Evolutionary conservation across 1,140 invertebrate genomes (phyloP).

Genomic region (Macrobrachium rosenbergii): DNA sequence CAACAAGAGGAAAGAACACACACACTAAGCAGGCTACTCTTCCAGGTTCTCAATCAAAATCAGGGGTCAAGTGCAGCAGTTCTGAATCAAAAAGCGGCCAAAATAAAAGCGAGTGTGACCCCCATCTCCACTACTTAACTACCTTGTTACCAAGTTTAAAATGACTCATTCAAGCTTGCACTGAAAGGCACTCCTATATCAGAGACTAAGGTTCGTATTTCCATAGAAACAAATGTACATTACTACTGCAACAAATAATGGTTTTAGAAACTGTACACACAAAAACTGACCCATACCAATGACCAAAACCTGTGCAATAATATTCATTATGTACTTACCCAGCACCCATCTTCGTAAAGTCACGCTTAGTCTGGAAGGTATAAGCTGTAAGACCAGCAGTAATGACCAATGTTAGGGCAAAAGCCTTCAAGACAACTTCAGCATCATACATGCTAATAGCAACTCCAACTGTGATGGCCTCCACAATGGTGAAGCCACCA

Average conservation of each 20-base stretch:
- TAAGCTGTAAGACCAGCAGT: conserved; percentile 80
- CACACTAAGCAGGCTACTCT: too few relatives aligned
- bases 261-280: too few relatives aligned
- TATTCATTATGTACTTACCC: conserved; percentile 68
- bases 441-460: conserved; percentile 82
- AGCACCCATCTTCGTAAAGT: conserved; percentile 83
- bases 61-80: too few relatives aligned
- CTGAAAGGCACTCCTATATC: background rate
- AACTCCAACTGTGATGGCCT: conserved; percentile 81
- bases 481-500: conserved; percentile 75
- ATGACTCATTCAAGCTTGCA: too few relatives aligned
- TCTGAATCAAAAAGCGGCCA: too few relatives aligned
- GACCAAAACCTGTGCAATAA: too few relatives aligned
- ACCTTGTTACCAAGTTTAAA: too few relatives aligned
- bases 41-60: too few relatives aligned
- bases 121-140: too few relatives aligned
- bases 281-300: too few relatives aligned
- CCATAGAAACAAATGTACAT: background rate
- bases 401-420: conserved; percentile 81
- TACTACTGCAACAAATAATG: background rate
- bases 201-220: background rate
- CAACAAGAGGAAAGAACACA: too few relatives aligned
- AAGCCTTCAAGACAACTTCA: conserved; percentile 80
- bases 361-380: conserved; percentile 85
- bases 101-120: too few relatives aligned